Evolutionary conservation across 1,140 invertebrate species (phyloP).

Genomic region (Catajapyx aquilonaris): DNA sequence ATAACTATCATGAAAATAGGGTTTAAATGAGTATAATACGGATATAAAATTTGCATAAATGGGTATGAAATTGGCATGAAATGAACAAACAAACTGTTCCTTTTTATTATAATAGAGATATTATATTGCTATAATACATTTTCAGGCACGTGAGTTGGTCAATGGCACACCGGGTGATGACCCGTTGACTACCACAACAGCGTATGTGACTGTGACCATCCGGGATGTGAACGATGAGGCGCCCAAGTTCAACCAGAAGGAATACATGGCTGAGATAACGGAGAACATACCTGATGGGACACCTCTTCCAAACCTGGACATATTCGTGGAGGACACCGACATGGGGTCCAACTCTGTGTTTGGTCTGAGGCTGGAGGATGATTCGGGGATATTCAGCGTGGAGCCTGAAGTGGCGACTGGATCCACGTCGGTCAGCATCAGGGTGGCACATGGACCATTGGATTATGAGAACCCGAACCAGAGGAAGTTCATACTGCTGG

Average conservation of each 20-base stretch:
- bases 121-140: too few species aligned
- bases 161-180: constrained; percentile 45
- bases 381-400: constrained; percentile 58
- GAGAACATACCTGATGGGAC: constrained; percentile 66
- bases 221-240: constrained; percentile 86
- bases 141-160: constrained; percentile 48
- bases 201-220: constrained; percentile 60
- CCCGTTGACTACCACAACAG: constrained; percentile 35
- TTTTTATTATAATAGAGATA: too few species aligned
- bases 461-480: constrained; percentile 86
- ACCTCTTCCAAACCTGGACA: constrained; percentile 56
- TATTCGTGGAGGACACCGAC: constrained; percentile 69
- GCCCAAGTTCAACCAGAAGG: constrained; percentile 55
- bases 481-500: constrained; percentile 69
- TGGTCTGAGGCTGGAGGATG: constrained; percentile 48
- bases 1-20: too few species aligned
- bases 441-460: constrained; percentile 52
- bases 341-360: constrained; percentile 62
- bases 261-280: constrained; percentile 55
- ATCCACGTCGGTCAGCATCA: constrained; percentile 55
- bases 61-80: too few species aligned
- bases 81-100: too few species aligned
- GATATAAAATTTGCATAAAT: too few species aligned
- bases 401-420: constrained; percentile 57
- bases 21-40: too few species aligned